Percentiles rank a stretch among this genome's conserved stretches.
Conservation (phyloP, 2,113 vertebrate species). For the Coptodon bakossiorum region DNA sequence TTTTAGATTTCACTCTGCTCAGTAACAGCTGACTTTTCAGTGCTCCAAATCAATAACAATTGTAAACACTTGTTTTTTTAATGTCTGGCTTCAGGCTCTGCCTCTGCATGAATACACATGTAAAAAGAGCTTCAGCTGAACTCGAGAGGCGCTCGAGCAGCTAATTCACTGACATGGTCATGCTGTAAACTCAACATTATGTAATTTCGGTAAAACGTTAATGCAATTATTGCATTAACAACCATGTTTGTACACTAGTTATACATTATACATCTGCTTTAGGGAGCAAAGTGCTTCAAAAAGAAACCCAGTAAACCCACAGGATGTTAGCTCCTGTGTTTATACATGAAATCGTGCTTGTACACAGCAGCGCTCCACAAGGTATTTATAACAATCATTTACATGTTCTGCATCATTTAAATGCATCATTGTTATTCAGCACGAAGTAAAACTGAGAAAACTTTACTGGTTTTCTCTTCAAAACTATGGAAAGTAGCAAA, state of each 20-base stretch:
- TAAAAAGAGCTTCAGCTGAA: neutral
- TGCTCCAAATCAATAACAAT: neutral
- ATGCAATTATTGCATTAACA: neutral
- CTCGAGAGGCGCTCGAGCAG: neutral
- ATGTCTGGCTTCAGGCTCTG: neutral
- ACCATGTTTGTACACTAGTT: neutral
- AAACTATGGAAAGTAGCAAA: neutral
- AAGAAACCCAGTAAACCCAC: neutral
- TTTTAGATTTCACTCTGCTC: neutral
- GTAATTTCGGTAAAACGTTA: neutral
- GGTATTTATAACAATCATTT: neutral
- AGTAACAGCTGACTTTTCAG: neutral
- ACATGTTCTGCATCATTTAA: neutral
- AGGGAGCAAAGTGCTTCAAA: neutral
- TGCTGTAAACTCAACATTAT: neutral
- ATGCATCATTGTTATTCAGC: neutral
- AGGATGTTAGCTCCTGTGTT: neutral
- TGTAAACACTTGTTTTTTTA: neutral
- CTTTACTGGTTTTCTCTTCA: fast-evolving
- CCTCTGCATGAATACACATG: neutral
- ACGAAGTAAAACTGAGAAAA: neutral
- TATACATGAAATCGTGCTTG: neutral
- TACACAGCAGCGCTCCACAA: neutral
- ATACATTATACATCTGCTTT: neutral
- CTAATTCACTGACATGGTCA: neutral